A percentile compares a stretch with the other conserved stretches of the same genome.
phyloP scores from a whole-genome alignment of 2,888 invertebrate species.

The Mesochorus sp. region DNA sequence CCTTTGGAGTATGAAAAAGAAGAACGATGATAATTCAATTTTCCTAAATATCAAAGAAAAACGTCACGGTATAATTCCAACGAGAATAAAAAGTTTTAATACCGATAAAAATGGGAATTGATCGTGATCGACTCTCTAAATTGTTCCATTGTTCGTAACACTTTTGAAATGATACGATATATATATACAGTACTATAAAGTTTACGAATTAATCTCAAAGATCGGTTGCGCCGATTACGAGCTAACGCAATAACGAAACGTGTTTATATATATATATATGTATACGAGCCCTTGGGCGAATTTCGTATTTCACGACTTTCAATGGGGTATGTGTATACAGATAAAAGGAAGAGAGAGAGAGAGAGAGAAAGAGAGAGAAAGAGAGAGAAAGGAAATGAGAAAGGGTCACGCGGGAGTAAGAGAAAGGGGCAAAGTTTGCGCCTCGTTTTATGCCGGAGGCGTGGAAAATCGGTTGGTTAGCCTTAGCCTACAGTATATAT shows the following conservation, averaged over 20 bases:
- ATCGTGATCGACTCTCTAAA: constrained; percentile 1
- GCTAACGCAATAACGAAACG: constrained; percentile 39
- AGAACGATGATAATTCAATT: too few species aligned
- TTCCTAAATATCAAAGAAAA: too few species aligned
- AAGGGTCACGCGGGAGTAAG: constrained; percentile 23
- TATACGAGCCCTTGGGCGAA: constrained; percentile 14
- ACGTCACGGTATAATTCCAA: too few species aligned
- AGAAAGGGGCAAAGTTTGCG: constrained; percentile 55
- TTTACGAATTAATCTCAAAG: constrained; percentile 16
- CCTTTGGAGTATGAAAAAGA: background rate
- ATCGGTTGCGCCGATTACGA: constrained; percentile 42
- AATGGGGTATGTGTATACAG: too few species aligned
- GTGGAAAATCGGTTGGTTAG: constrained; percentile 61
- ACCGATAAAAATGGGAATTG: constrained; percentile 2
- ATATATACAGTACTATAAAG: too few species aligned
- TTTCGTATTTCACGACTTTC: constrained; percentile 41
- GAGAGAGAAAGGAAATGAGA: constrained; percentile 47
- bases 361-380: constrained; percentile 7
- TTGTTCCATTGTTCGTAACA: background rate
- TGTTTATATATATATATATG: constrained; percentile 45
- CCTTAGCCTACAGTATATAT: constrained; percentile 25
- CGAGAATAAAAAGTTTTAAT: too few species aligned
- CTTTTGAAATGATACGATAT: too few species aligned
- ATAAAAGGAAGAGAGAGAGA: too few species aligned
- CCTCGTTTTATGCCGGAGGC: constrained; percentile 50